A percentile compares a stretch with the other conserved stretches of the same genome.
phyloP scores from a whole-genome alignment of 2,888 invertebrate genomes.

The Scaptomyza parva region DNA sequence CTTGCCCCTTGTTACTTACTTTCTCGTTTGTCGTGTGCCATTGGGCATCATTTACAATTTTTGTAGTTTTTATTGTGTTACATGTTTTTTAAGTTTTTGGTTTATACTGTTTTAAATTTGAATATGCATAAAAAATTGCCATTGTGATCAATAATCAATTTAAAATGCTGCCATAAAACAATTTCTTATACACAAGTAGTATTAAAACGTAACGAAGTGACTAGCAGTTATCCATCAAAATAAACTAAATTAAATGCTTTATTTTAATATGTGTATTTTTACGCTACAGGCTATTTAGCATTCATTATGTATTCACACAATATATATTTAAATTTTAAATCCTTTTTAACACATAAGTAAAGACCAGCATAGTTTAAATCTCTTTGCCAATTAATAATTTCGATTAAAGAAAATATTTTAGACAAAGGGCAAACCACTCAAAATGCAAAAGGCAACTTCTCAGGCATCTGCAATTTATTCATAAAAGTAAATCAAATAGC shows the following conservation, averaged over 20 bases:
- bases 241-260: too few species aligned
- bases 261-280: too few species aligned
- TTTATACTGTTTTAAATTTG: constrained; percentile 39
- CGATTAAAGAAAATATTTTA: constrained; percentile 4
- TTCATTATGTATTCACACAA: not conserved
- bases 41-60: constrained; percentile 70
- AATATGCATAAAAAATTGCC: constrained; percentile 68
- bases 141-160: constrained; percentile 66
- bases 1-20: not conserved
- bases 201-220: constrained; percentile 35
- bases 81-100: constrained; percentile 32
- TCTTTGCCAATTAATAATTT: constrained; percentile 29
- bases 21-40: constrained; percentile 35
- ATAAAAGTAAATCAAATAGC: constrained; percentile 46
- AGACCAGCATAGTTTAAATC: constrained; percentile 7
- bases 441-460: constrained; percentile 14
- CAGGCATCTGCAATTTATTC: constrained; percentile 34
- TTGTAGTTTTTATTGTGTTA: constrained; percentile 29
- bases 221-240: constrained; percentile 3
- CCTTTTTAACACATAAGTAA: constrained; percentile 10
- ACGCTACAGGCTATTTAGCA: constrained; percentile 2
- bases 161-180: constrained; percentile 41
- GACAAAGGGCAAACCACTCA: constrained; percentile 35
- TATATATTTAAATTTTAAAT: not conserved
- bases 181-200: constrained; percentile 45